Conservation (phyloP, 2,888 invertebrate genomes). For the Acanthosoma haemorrhoidale region DNA sequence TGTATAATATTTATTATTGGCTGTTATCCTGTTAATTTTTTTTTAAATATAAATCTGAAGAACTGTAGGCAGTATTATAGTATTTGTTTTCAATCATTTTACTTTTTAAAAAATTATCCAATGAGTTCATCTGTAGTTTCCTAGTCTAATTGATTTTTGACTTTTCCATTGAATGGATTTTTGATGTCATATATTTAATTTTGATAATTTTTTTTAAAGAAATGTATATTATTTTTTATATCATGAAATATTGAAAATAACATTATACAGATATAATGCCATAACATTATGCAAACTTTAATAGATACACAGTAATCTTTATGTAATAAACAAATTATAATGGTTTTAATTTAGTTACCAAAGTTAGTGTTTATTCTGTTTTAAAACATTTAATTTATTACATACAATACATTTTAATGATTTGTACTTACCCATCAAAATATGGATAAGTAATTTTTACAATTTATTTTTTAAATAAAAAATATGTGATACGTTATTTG, state of each 20-base stretch:
- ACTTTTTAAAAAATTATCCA: too few relatives aligned
- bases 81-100: not conserved
- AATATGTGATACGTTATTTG: not conserved
- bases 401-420: not conserved
- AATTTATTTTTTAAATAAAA: not conserved
- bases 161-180: constrained; percentile 4
- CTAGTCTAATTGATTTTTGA: constrained; percentile 3
- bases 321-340: too few relatives aligned
- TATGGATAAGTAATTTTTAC: not conserved
- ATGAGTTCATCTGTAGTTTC: too few relatives aligned
- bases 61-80: not conserved
- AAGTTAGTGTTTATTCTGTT: not conserved
- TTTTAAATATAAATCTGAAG: not conserved
- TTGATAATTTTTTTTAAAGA: not conserved
- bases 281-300: not conserved
- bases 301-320: too few relatives aligned
- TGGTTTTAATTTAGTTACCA: constrained; percentile 3
- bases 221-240: not conserved
- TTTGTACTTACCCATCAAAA: not conserved
- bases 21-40: too few relatives aligned
- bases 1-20: not conserved
- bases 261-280: too few relatives aligned
- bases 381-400: not conserved
- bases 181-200: not conserved
- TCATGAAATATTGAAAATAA: too few relatives aligned